phyloP scores from a whole-genome alignment of 2,888 invertebrate genomes.

The Coleophora deauratella region DNA sequence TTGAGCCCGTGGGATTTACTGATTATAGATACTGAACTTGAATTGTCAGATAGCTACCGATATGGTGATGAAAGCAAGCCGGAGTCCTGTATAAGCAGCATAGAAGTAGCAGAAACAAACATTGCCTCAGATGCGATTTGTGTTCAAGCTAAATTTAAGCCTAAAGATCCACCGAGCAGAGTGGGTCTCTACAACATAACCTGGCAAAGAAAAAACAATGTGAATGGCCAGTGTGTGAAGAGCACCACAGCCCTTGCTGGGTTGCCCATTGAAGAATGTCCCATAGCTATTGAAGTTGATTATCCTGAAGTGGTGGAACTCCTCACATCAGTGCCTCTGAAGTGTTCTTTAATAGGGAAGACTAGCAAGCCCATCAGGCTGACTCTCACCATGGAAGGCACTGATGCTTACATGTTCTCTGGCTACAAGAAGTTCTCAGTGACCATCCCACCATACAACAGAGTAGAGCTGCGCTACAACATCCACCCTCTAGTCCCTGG shows the following conservation, averaged over 20 bases:
- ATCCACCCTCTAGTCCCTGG: conserved; percentile 86
- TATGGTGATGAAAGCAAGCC: conserved; percentile 45
- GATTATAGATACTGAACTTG: conserved; percentile 77
- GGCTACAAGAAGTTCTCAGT: conserved; percentile 89
- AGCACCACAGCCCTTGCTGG: conserved; percentile 73
- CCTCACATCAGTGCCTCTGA: conserved; percentile 80
- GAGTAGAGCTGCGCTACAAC: conserved; percentile 80
- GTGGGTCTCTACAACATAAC: conserved; percentile 64
- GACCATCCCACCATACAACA: conserved; percentile 76
- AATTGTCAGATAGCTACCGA: conserved; percentile 69
- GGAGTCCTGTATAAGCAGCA: conserved; percentile 46
- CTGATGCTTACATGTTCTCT: conserved; percentile 95
- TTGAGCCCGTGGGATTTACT: conserved; percentile 80
- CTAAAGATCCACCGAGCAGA: conserved; percentile 53
- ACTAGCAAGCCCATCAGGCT: conserved; percentile 81
- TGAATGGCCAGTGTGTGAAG: conserved; percentile 46
- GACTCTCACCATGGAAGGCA: conserved; percentile 83
- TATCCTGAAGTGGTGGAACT: conserved; percentile 85
- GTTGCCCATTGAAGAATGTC: conserved; percentile 75
- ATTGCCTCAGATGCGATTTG: conserved; percentile 61
- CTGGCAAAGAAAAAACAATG: conserved; percentile 48
- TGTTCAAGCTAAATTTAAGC: conserved; percentile 53
- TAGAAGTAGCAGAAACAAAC: conserved; percentile 54
- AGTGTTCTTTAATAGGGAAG: conserved; percentile 82
- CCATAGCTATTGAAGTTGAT: conserved; percentile 74